Conservation (phyloP, 2,113 vertebrate genomes). For the Nettapus auritus region DNA sequence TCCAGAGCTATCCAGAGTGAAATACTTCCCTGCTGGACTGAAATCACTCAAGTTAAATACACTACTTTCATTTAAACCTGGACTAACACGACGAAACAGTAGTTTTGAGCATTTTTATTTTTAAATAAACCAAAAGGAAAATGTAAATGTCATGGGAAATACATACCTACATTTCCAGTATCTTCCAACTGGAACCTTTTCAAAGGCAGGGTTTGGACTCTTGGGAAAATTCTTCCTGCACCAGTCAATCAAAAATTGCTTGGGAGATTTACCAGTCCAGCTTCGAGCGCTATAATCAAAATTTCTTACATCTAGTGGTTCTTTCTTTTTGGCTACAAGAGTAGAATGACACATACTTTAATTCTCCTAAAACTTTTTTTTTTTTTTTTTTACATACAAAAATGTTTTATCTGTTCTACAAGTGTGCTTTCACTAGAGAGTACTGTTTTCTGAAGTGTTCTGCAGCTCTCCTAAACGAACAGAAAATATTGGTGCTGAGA, state of each 20-base stretch:
- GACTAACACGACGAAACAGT: neutral
- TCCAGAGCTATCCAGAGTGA: neutral
- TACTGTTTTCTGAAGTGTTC: neutral
- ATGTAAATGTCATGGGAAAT: neutral
- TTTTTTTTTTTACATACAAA: neutral
- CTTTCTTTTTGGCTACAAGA: constrained; percentile 85
- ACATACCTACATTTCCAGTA: constrained; percentile 96
- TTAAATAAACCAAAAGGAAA: neutral
- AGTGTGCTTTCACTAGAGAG: neutral
- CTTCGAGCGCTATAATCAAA: constrained; percentile 97
- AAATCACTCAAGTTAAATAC: neutral
- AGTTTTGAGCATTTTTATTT: neutral
- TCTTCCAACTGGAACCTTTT: constrained; percentile 89
- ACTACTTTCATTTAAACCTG: neutral
- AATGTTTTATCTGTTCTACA: neutral
- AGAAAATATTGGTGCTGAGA: neutral
- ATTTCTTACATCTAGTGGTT: constrained; percentile 89
- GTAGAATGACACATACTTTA: neutral
- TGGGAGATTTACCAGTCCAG: constrained; percentile 99
- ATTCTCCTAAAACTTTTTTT: neutral
- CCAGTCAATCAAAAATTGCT: constrained; percentile 99
- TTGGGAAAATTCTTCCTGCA: constrained; percentile 95
- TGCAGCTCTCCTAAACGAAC: neutral
- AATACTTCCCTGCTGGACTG: neutral
- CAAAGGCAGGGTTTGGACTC: constrained; percentile 90